Conservation (phyloP, 2,797 vertebrate species). For the Danio albolineatus region DNA sequence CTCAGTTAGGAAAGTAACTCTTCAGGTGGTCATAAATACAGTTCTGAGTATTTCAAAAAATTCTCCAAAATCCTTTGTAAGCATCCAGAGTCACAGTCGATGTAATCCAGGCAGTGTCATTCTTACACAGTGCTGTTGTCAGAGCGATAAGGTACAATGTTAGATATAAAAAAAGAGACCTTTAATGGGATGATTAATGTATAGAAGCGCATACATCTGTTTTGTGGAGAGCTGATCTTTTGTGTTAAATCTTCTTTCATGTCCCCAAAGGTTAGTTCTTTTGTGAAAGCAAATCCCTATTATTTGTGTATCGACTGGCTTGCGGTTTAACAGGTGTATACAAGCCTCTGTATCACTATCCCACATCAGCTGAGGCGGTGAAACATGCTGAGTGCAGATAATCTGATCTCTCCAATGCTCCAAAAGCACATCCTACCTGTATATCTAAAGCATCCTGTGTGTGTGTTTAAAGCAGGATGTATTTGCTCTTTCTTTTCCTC, state of each 20-base stretch:
- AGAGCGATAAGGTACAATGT: conserved; percentile 36
- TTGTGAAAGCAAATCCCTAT: conserved; percentile 27
- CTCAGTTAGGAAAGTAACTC: no score
- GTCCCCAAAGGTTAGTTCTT: conserved; percentile 36
- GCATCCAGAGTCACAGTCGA: conserved; percentile 45
- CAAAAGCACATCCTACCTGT: conserved; percentile 24
- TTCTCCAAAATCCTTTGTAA: conserved; percentile 50
- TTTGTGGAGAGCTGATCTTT: background rate
- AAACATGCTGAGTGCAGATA: conserved; percentile 13
- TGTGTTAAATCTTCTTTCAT: conserved; percentile 18
- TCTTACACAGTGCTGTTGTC: conserved; percentile 24
- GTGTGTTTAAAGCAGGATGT: background rate
- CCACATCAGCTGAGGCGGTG: conserved; percentile 36
- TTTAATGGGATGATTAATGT: conserved; percentile 47
- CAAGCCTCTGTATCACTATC: conserved; percentile 27
- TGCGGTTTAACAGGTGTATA: conserved; percentile 29
- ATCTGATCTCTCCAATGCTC: background rate
- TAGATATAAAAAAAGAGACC: background rate
- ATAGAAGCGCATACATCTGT: conserved; percentile 21
- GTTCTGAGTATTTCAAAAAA: conserved; percentile 34
- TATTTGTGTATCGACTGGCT: conserved; percentile 34
- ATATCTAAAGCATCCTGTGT: conserved; percentile 25
- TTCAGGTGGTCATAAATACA: conserved; percentile 2
- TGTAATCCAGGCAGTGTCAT: conserved; percentile 34
- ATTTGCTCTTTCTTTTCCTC: conserved; percentile 5